These are phyloP conservation scores for Drosophila subsilvestris DNA, from an alignment of 2,888 invertebrate genomes.

Conservation along the genomic window DNA sequence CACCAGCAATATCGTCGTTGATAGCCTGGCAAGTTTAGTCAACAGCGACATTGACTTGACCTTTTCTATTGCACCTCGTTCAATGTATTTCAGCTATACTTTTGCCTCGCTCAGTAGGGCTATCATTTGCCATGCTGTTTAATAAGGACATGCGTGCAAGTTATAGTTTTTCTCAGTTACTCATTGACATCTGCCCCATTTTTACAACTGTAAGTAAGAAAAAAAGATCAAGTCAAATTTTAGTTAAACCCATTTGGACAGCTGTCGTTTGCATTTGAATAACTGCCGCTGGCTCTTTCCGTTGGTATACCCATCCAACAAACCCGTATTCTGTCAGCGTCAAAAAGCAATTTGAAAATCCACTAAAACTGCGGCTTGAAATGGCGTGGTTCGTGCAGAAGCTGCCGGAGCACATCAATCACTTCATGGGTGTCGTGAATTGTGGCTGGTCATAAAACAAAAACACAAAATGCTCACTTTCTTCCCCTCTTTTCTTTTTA, in stretches of 20 bases:
- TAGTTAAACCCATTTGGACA: conserved; percentile 72
- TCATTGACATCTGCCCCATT: conserved; percentile 52
- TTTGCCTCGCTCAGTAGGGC: conserved; percentile 34
- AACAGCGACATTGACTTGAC: conserved; percentile 72
- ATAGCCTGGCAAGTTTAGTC: conserved; percentile 54
- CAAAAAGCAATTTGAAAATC: conserved; percentile 77
- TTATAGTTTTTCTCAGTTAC: conserved; percentile 36
- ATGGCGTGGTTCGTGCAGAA: conserved; percentile 21
- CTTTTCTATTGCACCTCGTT: conserved; percentile 42
- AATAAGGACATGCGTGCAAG: conserved; percentile 33
- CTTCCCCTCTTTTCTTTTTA: conserved; percentile 41
- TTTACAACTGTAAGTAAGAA: conserved; percentile 29
- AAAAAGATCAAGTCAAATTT: conserved; percentile 56
- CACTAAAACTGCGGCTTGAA: conserved; percentile 56
- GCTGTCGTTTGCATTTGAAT: conserved; percentile 81
- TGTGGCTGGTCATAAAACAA: conserved; percentile 69
- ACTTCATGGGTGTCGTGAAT: conserved; percentile 49
- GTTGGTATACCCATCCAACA: conserved; percentile 37
- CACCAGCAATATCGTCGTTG: conserved; percentile 66
- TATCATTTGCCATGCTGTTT: conserved; percentile 57
- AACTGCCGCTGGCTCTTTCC: conserved; percentile 62
- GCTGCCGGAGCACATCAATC: conserved; percentile 67
- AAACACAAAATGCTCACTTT: conserved; percentile 41
- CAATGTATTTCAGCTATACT: conserved; percentile 28
- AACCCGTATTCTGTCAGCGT: conserved; percentile 73